Conservation (phyloP, 2,888 invertebrate genomes). For the Lathronympha strigana region DNA sequence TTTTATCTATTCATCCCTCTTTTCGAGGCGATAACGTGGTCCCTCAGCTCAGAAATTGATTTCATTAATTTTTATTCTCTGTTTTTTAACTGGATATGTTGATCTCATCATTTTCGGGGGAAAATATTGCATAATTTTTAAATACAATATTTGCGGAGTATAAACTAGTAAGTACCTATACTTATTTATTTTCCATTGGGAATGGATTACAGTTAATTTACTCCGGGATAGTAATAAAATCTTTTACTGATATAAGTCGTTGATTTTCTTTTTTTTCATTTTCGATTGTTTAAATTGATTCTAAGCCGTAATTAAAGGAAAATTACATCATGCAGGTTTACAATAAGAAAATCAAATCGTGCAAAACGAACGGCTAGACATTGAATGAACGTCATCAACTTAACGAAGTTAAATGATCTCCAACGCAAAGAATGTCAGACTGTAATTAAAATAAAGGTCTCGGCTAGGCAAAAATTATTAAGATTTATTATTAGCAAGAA, state of each 20-base stretch:
- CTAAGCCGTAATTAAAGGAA: background rate
- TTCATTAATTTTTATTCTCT: conserved; percentile 62
- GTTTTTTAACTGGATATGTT: conserved; percentile 44
- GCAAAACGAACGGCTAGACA: conserved; percentile 16
- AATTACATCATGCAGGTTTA: background rate
- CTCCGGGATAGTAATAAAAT: too few species aligned
- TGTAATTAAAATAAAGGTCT: conserved; percentile 35
- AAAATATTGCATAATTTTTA: conserved; percentile 11
- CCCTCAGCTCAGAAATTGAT: conserved; percentile 60
- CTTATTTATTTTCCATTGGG: background rate
- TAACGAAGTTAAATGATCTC: conserved; percentile 36
- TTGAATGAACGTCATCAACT: conserved; percentile 31
- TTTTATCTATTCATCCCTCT: conserved; percentile 56
- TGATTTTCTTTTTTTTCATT: too few species aligned
- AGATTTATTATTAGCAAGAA: conserved; percentile 39
- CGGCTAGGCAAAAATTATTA: conserved; percentile 30
- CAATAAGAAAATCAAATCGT: conserved; percentile 8
- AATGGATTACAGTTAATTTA: too few species aligned
- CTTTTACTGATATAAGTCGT: too few species aligned
- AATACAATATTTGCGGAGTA: conserved; percentile 3
- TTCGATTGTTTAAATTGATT: too few species aligned
- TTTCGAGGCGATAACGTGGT: conserved; percentile 55
- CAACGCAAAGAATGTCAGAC: conserved; percentile 23
- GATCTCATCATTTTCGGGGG: conserved; percentile 20
- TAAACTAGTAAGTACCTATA: too few species aligned